Conservation (phyloP, 30 jellyfish, hydroid and myxozoan genomes). For the Aurelia coerulea region DNA sequence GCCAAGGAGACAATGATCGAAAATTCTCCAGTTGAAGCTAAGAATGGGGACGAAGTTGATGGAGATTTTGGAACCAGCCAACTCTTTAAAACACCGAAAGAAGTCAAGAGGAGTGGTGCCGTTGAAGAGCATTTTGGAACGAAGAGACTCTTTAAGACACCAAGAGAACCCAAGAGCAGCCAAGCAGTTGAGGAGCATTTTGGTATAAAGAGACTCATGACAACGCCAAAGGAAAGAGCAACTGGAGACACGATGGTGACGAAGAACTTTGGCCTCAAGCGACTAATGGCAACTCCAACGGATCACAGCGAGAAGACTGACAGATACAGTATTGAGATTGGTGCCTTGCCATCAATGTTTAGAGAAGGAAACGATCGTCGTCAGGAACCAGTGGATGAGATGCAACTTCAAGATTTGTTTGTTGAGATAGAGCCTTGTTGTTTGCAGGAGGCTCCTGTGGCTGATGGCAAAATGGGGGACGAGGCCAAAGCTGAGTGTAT, state of each 20-base stretch:
- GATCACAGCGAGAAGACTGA: neutral
- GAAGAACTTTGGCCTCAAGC: neutral
- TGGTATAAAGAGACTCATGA: conserved; percentile 8
- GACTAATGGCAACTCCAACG: conserved; percentile 6
- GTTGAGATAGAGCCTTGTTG: neutral
- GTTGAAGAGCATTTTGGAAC: conserved; percentile 32
- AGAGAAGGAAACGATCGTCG: neutral
- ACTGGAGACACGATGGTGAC: neutral
- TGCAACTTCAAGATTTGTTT: neutral
- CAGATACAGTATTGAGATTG: neutral
- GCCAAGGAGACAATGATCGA: conserved; percentile 8
- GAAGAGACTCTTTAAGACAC: neutral
- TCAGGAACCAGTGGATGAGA: neutral
- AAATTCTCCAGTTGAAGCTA: neutral
- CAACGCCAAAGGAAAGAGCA: conserved; percentile 14
- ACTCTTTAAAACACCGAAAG: conserved; percentile 18
- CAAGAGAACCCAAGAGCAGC: neutral
- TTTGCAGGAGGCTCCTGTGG: no score
- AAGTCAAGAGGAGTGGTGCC: neutral
- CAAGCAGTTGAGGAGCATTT: neutral
- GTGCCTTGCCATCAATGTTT: neutral
- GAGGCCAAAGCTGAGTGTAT: no score
- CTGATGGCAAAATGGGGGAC: no score
- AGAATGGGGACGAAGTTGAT: neutral
- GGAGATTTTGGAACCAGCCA: conserved; percentile 9